Conservation (phyloP, 2,113 vertebrate genomes). For the Bos javanicus region DNA sequence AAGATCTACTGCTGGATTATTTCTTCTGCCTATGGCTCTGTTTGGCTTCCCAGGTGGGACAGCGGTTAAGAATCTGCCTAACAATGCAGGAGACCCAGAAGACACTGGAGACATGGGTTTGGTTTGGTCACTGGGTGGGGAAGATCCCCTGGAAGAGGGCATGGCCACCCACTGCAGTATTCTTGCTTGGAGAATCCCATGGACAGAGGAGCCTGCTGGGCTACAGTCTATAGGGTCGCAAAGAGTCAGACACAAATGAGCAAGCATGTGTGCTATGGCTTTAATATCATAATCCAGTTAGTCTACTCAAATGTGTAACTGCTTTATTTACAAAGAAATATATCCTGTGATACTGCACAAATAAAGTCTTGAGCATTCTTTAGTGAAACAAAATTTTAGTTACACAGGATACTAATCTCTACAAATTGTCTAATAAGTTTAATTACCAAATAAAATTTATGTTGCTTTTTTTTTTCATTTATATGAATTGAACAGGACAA, state of each 20-base stretch:
- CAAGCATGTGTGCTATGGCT: background rate
- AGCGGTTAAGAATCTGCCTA: background rate
- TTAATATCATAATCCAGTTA: constrained; percentile 27
- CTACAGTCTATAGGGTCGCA: background rate
- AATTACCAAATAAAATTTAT: constrained; percentile 7
- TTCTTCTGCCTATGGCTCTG: background rate
- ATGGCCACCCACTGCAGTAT: background rate
- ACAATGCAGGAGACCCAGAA: background rate
- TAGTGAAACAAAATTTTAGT: background rate
- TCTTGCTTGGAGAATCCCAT: background rate
- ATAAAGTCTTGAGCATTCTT: background rate
- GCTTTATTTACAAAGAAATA: constrained; percentile 27
- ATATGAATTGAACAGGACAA: background rate
- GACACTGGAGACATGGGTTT: background rate
- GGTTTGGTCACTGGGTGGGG: background rate
- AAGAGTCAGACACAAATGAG: background rate
- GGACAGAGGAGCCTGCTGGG: background rate
- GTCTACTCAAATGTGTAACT: background rate
- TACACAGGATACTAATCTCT: background rate
- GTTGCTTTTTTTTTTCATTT: constrained; percentile 14
- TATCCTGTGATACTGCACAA: background rate
- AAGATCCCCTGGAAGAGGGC: background rate
- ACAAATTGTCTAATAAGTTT: constrained; percentile 8
- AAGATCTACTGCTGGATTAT: background rate
- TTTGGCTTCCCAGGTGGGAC: background rate